Conservation (phyloP, 2,888 invertebrate genomes). For the Cheilosia variabilis region DNA sequence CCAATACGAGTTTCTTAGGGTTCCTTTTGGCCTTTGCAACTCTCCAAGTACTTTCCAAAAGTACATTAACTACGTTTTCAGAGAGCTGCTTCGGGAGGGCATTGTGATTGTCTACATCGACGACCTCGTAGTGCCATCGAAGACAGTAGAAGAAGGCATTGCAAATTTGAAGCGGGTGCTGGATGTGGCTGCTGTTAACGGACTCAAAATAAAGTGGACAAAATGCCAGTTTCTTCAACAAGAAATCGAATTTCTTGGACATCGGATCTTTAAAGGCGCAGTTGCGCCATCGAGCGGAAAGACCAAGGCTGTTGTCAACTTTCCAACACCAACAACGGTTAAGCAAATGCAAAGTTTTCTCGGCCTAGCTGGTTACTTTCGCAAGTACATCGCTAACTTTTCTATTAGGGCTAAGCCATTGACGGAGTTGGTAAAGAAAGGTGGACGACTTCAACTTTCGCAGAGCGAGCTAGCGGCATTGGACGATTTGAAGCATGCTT, state of each 20-base stretch:
- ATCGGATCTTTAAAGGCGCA: conserved; percentile 38
- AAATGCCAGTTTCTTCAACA: conserved; percentile 62
- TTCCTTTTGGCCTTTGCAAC: conserved; percentile 40
- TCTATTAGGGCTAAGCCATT: conserved; percentile 11
- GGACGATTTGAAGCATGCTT: conserved; percentile 15
- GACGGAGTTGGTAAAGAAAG: conserved; percentile 18
- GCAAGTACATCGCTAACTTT: conserved; percentile 43
- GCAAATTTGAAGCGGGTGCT: not conserved
- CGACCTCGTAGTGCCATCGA: conserved; percentile 46
- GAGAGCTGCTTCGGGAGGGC: conserved; percentile 27
- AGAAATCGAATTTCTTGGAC: conserved; percentile 64
- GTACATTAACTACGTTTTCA: conserved; percentile 36
- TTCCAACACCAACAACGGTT: conserved; percentile 25
- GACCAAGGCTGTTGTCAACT: conserved; percentile 27
- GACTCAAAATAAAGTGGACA: conserved; percentile 56
- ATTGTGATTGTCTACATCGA: conserved; percentile 43
- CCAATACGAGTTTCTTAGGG: conserved; percentile 75
- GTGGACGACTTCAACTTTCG: conserved; percentile 14
- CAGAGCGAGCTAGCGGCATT: conserved; percentile 12
- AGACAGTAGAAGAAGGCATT: not conserved
- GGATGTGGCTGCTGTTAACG: conserved; percentile 3
- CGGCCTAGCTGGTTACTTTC: conserved; percentile 36
- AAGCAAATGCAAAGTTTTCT: conserved; percentile 45
- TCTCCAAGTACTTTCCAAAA: too few relatives aligned
- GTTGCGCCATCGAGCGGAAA: conserved; percentile 44